Evolutionary conservation across 2,888 invertebrate species (phyloP).

Genomic region (Mantis religiosa): DNA sequence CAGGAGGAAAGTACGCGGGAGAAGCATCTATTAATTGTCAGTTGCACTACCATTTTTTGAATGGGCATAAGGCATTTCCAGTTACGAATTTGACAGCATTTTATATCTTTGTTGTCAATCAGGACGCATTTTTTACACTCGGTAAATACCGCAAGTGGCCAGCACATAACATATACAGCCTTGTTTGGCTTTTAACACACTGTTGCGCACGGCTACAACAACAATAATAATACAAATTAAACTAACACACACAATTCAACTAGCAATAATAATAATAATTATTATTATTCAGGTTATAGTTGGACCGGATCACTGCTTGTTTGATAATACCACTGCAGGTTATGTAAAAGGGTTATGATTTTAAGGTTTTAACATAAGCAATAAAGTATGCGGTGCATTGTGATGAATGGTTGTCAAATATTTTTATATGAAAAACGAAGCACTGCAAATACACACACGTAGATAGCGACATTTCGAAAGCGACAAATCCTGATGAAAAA

Average conservation of each 20-base stretch:
- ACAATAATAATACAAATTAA: conserved; percentile 2
- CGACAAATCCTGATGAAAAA: not conserved
- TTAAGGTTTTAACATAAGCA: not conserved
- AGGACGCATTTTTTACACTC: not conserved
- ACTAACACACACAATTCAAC: not conserved
- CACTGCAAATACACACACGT: not conserved
- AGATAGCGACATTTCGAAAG: not conserved
- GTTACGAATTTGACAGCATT: not conserved
- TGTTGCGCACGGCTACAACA: not conserved
- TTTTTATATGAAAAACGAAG: not conserved
- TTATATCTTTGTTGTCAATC: not conserved
- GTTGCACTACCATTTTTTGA: not conserved
- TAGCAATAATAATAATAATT: not conserved
- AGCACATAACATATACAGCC: not conserved
- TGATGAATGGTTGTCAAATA: not conserved
- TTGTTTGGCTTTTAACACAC: not conserved
- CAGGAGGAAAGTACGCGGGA: not conserved
- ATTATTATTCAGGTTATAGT: not conserved
- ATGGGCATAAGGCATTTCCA: not conserved
- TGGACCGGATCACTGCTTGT: not conserved
- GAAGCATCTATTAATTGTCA: not conserved
- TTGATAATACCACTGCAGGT: conserved; percentile 3
- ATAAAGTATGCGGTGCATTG: not conserved
- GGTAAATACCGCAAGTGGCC: not conserved
- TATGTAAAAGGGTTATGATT: not conserved